Evolutionary conservation across 2,888 invertebrate genomes (phyloP).

Genomic region (Lissonota sp.): DNA sequence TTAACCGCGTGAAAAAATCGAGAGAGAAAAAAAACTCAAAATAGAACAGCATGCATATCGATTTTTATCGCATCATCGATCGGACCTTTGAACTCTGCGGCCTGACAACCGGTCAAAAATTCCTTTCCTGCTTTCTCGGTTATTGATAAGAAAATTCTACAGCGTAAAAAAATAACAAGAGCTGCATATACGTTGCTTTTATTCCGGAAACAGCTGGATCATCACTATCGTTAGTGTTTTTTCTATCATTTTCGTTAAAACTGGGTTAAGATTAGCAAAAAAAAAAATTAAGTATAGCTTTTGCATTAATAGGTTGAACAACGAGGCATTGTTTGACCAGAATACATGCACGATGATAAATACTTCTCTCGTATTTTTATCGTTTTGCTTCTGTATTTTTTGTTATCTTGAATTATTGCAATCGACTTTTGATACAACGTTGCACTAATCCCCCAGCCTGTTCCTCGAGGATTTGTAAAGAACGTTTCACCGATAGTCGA

Average conservation of each 20-base stretch:
- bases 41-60: not conserved
- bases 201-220: constrained; percentile 32
- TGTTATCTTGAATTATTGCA: constrained; percentile 5
- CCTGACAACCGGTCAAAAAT: constrained; percentile 66
- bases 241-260: constrained; percentile 20
- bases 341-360: constrained; percentile 26
- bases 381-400: constrained; percentile 18
- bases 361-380: constrained; percentile 37
- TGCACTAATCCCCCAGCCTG: constrained; percentile 28
- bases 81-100: constrained; percentile 73
- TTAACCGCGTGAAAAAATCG: not conserved
- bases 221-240: constrained; percentile 29
- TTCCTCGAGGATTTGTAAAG: not conserved
- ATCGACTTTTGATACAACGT: not conserved
- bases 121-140: constrained; percentile 51
- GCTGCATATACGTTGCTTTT: not conserved
- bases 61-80: no score
- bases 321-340: constrained; percentile 54
- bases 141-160: constrained; percentile 45
- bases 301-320: constrained; percentile 50
- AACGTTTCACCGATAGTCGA: constrained; percentile 39
- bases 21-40: not conserved
- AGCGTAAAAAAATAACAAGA: constrained; percentile 42
- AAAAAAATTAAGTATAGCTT: constrained; percentile 26
- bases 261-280: constrained; percentile 48